Base-by-base conservation (phyloP, 2,797 vertebrate genomes). In the Helostoma temminkii region DNA sequence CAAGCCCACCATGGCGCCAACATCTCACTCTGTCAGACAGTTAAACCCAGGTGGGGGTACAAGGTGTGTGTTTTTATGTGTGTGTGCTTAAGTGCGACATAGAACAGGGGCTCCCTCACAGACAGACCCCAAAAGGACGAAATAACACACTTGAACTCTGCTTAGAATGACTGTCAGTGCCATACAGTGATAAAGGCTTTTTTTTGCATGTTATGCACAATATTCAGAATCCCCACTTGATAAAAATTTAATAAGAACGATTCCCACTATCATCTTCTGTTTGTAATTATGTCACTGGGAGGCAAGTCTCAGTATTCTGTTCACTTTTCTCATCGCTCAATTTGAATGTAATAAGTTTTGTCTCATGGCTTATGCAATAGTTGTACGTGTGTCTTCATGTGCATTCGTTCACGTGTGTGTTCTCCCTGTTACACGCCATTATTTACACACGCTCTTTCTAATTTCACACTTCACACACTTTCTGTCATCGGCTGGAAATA, bases 391-490 rank as follows among this genome's bases (percentile, higher is more conserved):
- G 69, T 74, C 66, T 76, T 76, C 54, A 50, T 73, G 49, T 9
- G n/a, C 50, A 9, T 81, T 66, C 74, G 54, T 79, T 76, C 72
- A 74, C 36, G 71, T 84, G 87, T 87, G 82, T 83, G 81, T 80
- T 84, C 79, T 70, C 80, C 2, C 79, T 81, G 82, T 89, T 88
- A 80, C 82, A 86, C 53, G 71, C 74, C 82, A 89, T 89, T 92
- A 91, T 92, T 91, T 91, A 92, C 89, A 90, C 88, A 80, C 89
- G 71, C 83, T 83, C 80, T 89, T 92, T 92, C 89, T 92, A 92
- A 92, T 92, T 92, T 92, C 90, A 93, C 92, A 93, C 92, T 90
- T 92, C 92, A 90, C 83, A 86, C 87, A 16, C 83, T 91, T 88
- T 75, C 89, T 90, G 91, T 90, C 85, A 86, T 91, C 76, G 55